phyloP scores from a whole-genome alignment of 2,888 invertebrate species.

The Platypus cylindrus region DNA sequence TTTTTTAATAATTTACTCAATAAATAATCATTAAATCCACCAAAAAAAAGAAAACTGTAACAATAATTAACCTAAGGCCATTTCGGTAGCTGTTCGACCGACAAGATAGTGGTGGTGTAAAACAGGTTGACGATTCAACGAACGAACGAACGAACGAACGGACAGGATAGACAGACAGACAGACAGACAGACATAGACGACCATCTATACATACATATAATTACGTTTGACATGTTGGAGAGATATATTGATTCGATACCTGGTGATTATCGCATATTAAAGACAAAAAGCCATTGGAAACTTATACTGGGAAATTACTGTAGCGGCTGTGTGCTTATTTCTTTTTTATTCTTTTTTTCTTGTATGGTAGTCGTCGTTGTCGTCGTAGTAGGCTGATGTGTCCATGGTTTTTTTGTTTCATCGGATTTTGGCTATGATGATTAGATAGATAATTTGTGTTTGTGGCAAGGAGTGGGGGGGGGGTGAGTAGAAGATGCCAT shows the following conservation, averaged over 20 bases:
- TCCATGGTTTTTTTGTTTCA: slow-evolving; percentile 9
- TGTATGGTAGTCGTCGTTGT: too few species aligned
- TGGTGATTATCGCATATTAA: slow-evolving; percentile 27
- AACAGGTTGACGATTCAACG: slow-evolving; percentile 1
- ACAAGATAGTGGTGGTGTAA: not conserved
- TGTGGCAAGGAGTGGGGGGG: too few species aligned
- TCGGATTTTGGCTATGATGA: slow-evolving; percentile 10
- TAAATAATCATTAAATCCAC: not conserved
- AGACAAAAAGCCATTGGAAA: slow-evolving; percentile 24
- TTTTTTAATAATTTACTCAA: not conserved
- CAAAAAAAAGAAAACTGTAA: not conserved
- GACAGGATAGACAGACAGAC: too few species aligned
- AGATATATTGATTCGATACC: slow-evolving; percentile 27
- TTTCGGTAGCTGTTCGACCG: not conserved
- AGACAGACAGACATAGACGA: slow-evolving; percentile 23
- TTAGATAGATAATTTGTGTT: not conserved
- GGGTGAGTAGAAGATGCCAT: too few species aligned
- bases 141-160: slow-evolving; percentile 2
- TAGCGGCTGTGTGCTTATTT: too few species aligned
- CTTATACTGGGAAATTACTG: slow-evolving; percentile 26
- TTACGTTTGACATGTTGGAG: slow-evolving; percentile 28
- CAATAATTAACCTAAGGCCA: not conserved
- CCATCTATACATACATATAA: too few species aligned
- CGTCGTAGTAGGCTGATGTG: slow-evolving; percentile 2
- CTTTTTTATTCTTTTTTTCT: too few species aligned